Evolutionary conservation across 1,140 invertebrate genomes (phyloP).

Genomic region (fruit fly (Drosophila melanogaster)): DNA sequence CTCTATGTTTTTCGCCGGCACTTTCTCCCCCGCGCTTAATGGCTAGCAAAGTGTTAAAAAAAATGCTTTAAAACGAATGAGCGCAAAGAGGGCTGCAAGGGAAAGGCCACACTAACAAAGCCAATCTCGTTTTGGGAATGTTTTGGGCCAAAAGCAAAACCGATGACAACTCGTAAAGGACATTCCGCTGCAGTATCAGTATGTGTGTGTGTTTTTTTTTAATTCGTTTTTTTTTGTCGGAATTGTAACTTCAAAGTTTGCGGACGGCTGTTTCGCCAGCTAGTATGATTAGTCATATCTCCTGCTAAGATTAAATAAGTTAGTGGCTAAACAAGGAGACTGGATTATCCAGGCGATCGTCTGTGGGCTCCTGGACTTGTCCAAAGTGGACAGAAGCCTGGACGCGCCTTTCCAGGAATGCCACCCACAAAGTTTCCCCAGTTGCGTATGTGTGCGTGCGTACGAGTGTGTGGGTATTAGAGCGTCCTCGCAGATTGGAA

Average conservation of each 20-base stretch:
- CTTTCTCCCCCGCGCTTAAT: conserved; percentile 3
- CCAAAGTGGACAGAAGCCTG: too few relatives aligned
- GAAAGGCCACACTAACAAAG: conserved; percentile 41
- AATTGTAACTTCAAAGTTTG: too few relatives aligned
- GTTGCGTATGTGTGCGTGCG: neutral
- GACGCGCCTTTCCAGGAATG: too few relatives aligned
- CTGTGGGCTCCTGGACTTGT: too few relatives aligned
- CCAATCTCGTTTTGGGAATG: conserved; percentile 41
- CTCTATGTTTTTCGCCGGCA: neutral
- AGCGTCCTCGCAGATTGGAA: conserved; percentile 33
- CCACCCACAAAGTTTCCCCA: too few relatives aligned
- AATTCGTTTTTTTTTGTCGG: too few relatives aligned
- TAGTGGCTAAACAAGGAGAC: too few relatives aligned
- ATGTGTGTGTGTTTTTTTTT: neutral
- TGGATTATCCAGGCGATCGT: too few relatives aligned
- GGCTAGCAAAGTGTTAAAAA: conserved; percentile 55
- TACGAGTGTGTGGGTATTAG: conserved; percentile 9
- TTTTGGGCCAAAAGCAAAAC: conserved; percentile 30
- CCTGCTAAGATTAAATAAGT: too few relatives aligned
- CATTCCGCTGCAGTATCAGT: conserved; percentile 14
- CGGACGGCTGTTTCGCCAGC: too few relatives aligned
- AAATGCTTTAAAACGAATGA: conserved; percentile 45
- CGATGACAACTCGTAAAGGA: conserved; percentile 49
- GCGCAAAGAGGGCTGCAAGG: neutral
- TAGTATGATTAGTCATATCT: too few relatives aligned